A percentile compares a stretch with the other conserved stretches of the same genome.
Conservation (phyloP, 1,140 invertebrate species). For the Calliphora vicina region DNA sequence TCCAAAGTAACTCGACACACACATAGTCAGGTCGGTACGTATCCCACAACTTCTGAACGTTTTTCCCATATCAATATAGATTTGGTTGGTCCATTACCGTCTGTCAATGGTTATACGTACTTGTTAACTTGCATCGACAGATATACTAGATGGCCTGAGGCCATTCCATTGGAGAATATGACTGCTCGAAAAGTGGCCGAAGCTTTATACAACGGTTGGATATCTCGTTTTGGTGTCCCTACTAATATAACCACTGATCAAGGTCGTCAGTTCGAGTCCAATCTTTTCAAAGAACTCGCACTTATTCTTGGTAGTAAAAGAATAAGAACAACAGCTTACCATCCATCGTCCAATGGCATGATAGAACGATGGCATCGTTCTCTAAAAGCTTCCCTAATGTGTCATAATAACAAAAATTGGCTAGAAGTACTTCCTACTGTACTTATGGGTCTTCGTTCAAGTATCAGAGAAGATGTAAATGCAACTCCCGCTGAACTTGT, state of each 20-base stretch:
- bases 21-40: not conserved
- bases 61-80: not conserved
- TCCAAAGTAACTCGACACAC: not conserved
- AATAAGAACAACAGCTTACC: not conserved
- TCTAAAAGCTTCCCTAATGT: not conserved
- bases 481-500: not conserved
- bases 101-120: no score
- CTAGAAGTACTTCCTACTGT: not conserved
- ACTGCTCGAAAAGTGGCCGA: not conserved
- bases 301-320: not conserved
- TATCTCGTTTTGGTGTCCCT: slow-evolving; percentile 54
- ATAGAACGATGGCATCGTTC: not conserved
- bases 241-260: slow-evolving; percentile 60
- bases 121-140: slow-evolving; percentile 21
- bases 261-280: slow-evolving; percentile 57
- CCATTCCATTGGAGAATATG: not conserved
- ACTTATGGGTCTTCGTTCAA: not conserved
- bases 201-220: slow-evolving; percentile 55
- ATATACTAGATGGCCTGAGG: slow-evolving; percentile 13
- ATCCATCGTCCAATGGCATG: not conserved
- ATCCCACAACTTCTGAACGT: not conserved
- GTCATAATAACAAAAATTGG: not conserved
- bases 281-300: slow-evolving; percentile 39
- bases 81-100: no score
- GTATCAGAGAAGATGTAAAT: not conserved